A percentile compares a stretch with the other conserved stretches of the same genome.
Conservation (phyloP, 2,113 vertebrate species). For the Scopus umbretta region DNA sequence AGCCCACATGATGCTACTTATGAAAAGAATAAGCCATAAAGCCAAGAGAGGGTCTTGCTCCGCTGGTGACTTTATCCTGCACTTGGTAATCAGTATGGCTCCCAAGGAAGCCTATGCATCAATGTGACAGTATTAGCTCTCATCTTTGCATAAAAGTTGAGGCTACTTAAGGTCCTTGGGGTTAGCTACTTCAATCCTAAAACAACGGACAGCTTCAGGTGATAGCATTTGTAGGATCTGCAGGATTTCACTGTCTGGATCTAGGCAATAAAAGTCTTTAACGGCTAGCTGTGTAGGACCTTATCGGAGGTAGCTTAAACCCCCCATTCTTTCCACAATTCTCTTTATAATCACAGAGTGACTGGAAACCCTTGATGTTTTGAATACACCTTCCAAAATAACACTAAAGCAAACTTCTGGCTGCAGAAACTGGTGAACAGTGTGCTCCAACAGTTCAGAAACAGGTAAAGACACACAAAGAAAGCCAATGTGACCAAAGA, state of each 20-base stretch:
- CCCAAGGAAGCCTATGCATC: neutral
- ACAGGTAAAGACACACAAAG: fast-evolving
- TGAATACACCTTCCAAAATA: neutral
- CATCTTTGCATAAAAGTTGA: neutral
- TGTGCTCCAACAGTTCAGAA: neutral
- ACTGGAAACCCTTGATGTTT: neutral
- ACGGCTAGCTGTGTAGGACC: neutral
- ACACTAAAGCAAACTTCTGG: neutral
- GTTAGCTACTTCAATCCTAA: neutral
- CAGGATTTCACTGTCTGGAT: neutral
- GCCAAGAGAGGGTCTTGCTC: neutral
- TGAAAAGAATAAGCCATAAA: neutral
- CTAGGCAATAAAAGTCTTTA: neutral
- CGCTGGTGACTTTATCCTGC: neutral
- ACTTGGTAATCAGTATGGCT: fast-evolving
- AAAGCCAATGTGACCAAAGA: neutral
- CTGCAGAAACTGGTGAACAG: neutral
- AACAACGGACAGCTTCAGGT: fast-evolving
- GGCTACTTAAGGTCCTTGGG: neutral
- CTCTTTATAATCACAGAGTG: neutral
- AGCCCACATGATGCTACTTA: neutral
- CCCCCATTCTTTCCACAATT: fast-evolving
- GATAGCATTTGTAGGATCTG: fast-evolving
- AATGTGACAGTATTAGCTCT: neutral
- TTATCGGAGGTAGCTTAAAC: fast-evolving